Base-by-base conservation (phyloP, 1,140 invertebrate genomes). In the Bombus picipes region DNA sequence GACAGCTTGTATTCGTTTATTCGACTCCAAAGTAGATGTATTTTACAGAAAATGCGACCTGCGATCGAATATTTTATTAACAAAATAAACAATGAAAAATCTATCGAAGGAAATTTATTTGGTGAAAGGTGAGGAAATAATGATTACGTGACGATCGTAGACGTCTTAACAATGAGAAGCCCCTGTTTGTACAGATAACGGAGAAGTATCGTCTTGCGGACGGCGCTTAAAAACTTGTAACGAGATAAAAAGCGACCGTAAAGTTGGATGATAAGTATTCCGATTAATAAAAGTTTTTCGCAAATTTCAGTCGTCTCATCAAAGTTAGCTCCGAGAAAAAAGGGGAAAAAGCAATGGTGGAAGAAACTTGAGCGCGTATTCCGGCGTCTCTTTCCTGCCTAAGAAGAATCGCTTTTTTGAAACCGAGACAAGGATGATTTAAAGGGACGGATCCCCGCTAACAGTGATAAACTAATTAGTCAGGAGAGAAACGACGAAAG, bases 271-370 rank as follows among this genome's bases (percentile, higher is more conserved):
- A 77, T 77, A 83, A 83, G 62, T 68, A 77, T 70, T 68, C 73
- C 73, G 74, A 83, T 83, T 83, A 77, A 77, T 66, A 77, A 83
- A 77, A 83, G 73, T 77, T 83, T 39, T 47, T 34, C 81, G 74
- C 62, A 70, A 76, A 76, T 77, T 83, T 66, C 65, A 74, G 39
- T n/a, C 70, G 71, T 74, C 72, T 83, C 81, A 83, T 83, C 72
- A 83, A 83, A 83, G 41, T 82, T 74, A 39, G 12, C 41, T 12
- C 25, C 3, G 77, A 34, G 3, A 32, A 78, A 43, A 32, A 32
- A 39, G 32, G 32, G 10, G 6, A 53, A 18, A 25, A 47, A 32
- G 25, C 9, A 39, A 71, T 43, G 66, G 53, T 57, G 34, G 34
- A 41, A 18, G 47, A 71, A 72, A 81, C 32, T 57, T 81, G 47